Conservation (phyloP, 2,888 invertebrate genomes). For the Spilarctia lutea region DNA sequence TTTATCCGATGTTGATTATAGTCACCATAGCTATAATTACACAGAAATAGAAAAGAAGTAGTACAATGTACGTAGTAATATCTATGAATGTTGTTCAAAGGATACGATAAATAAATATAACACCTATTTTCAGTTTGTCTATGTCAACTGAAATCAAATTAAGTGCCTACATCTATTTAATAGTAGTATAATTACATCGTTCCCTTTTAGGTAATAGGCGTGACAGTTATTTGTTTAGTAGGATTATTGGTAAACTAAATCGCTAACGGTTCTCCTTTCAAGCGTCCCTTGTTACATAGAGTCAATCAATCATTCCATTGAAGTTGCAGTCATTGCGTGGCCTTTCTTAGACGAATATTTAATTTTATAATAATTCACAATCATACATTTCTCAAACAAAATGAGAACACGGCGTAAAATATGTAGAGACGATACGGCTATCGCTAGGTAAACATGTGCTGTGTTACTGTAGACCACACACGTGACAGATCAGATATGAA, state of each 20-base stretch:
- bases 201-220: slow-evolving; percentile 6
- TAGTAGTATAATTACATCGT: neutral
- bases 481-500: slow-evolving; percentile 31
- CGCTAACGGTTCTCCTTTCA: slow-evolving; percentile 43
- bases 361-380: slow-evolving; percentile 60
- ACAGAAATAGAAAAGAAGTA: neutral
- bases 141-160: neutral
- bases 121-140: neutral
- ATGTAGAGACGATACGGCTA: slow-evolving; percentile 43
- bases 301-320: slow-evolving; percentile 63
- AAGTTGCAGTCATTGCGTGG: slow-evolving; percentile 52
- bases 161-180: slow-evolving; percentile 1
- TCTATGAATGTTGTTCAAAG: neutral
- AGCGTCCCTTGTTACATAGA: slow-evolving; percentile 27
- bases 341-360: slow-evolving; percentile 55
- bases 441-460: slow-evolving; percentile 53
- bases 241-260: slow-evolving; percentile 22
- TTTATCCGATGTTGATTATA: slow-evolving; percentile 12
- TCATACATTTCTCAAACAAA: slow-evolving; percentile 49
- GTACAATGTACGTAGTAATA: neutral
- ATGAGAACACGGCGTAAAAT: slow-evolving; percentile 52
- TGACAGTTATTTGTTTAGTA: slow-evolving; percentile 16
- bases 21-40: neutral
- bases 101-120: neutral
- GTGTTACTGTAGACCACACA: slow-evolving; percentile 35